These are phyloP conservation scores for Oikopleura vanhoeffeni DNA, from an alignment of 23 tunicate species.

Conservation along the genomic window DNA sequence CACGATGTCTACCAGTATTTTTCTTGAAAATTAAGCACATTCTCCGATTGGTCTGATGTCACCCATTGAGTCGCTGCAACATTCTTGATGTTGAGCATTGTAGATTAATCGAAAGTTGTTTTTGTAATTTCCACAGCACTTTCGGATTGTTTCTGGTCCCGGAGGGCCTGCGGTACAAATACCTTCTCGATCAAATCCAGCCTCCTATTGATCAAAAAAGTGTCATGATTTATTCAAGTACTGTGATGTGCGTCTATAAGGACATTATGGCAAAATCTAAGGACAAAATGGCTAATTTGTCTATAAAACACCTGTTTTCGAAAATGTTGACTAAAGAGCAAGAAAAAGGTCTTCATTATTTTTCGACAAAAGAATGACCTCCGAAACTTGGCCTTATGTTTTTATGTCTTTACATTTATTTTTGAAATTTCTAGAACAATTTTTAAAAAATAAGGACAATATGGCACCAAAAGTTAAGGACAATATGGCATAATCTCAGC, in stretches of 20 bases:
- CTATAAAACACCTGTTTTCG: too few relatives aligned
- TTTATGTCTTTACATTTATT: too few relatives aligned
- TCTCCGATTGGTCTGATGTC: not conserved
- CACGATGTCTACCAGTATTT: not conserved
- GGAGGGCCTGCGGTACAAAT: not conserved
- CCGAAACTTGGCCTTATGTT: too few relatives aligned
- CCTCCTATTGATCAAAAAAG: not conserved
- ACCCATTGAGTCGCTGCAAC: not conserved
- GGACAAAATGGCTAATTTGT: too few relatives aligned
- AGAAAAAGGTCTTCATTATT: not conserved
- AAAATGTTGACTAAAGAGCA: not conserved
- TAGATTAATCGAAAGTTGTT: not conserved
- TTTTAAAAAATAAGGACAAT: too few relatives aligned
- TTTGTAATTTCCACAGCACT: constrained; percentile 7
- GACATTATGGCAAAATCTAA: too few relatives aligned
- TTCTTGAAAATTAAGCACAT: not conserved
- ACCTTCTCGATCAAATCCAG: not conserved
- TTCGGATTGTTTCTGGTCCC: not conserved
- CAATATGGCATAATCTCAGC: too few relatives aligned
- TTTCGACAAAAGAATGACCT: not conserved
- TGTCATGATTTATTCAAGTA: not conserved
- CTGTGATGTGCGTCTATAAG: not conserved
- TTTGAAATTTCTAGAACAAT: too few relatives aligned
- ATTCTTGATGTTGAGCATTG: not conserved
- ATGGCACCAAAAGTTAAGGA: too few relatives aligned